Evolutionary conservation across 1,140 invertebrate genomes (phyloP).

Genomic region (Philopotamus ludificatus): DNA sequence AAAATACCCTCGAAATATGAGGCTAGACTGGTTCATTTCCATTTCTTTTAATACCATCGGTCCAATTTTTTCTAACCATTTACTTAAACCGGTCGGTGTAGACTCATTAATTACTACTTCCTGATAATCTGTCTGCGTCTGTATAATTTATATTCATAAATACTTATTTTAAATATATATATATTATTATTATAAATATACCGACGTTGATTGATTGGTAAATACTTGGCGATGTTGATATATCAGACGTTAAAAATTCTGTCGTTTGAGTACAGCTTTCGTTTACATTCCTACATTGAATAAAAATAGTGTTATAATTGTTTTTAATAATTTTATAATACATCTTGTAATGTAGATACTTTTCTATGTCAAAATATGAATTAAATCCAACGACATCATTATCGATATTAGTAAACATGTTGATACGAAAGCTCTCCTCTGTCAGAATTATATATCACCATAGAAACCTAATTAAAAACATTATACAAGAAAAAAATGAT

Average conservation of each 20-base stretch:
- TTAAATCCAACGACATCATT: neutral
- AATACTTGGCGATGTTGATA: neutral
- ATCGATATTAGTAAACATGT: neutral
- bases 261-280: neutral
- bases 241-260: neutral
- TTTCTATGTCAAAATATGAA: neutral
- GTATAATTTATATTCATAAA: too few relatives aligned
- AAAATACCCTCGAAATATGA: conserved; percentile 5
- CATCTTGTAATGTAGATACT: neutral
- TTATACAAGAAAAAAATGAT: too few relatives aligned
- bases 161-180: neutral
- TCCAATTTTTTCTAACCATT: conserved; percentile 26
- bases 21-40: neutral
- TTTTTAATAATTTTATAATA: neutral
- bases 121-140: neutral
- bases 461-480: too few relatives aligned
- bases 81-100: neutral
- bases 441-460: too few relatives aligned
- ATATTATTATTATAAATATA: neutral
- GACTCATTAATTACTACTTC: neutral
- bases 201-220: neutral
- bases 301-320: neutral
- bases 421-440: too few relatives aligned
- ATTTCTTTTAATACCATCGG: conserved; percentile 31
- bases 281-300: neutral